Evolutionary conservation across 2,888 invertebrate genomes (phyloP), one percentile per base, ranked within the genome.

Genomic region (Adela reaumurella): DNA sequence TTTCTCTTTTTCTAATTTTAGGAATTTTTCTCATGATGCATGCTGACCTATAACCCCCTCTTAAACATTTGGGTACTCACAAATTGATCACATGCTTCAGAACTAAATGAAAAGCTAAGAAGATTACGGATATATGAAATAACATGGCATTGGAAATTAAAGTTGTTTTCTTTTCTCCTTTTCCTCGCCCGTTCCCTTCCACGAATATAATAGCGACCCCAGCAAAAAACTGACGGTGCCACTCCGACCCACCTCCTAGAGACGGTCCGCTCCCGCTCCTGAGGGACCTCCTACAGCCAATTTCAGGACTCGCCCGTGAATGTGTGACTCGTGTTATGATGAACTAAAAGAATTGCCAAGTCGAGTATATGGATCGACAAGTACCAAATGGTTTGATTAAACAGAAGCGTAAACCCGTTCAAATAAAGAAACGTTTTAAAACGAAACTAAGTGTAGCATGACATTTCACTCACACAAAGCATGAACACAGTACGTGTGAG

Each of bases 141-240:
- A 76, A 77, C 76, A 78, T 78, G 78, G 77, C 78, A 76, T 76
- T 78, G 76, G 77, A 77, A 77, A 78, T 78, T 78, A 77, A 77
- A 78, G 76, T 65, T 76, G 76, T 77, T 77, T 78, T 76, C 74
- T 73, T 77, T 78, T 77, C 77, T 78, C 76, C 77, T 77, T 74
- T 70, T 67, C 71, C 66, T 74, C 74, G 70, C 61, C 68, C 65
- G 67, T 73, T 65, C 70, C 76, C 69, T 63, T 35, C 35, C 35
- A 8, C 14, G 35, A 24, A 24, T 24, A 24, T 35, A 35, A 35
- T 35, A 8, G 35, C 8, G 35, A 35, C 35, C 35, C 35, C 35
- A 14, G n/a, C 35, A 35, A 14, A 35, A 35, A 35, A 8, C 35
- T 35, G 3, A 35, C n/a, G 35, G 11, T 14, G 11, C 35, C 35